Percentiles rank a stretch among this genome's conserved stretches.
Conservation (phyloP, 2,888 invertebrate species). For the Mesochorus sp. region DNA sequence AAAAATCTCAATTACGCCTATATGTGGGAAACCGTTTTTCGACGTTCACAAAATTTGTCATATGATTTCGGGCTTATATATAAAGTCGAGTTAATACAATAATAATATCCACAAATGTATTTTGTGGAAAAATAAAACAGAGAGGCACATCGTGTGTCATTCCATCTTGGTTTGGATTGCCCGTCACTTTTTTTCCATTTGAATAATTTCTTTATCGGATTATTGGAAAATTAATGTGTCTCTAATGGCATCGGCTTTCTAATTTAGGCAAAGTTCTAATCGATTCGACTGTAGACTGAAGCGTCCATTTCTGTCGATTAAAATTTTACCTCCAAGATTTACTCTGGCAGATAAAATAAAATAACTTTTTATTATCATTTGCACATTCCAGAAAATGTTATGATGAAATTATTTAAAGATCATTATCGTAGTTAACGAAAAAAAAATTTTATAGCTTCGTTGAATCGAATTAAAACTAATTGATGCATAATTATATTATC, state of each 20-base stretch:
- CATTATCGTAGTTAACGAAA: neutral
- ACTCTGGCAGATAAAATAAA: neutral
- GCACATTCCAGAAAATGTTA: too few relatives aligned
- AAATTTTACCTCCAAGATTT: neutral
- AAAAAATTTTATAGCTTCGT: neutral
- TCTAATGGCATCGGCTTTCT: conserved; percentile 43
- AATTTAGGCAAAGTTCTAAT: conserved; percentile 33
- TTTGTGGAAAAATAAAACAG: too few relatives aligned
- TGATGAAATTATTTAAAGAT: too few relatives aligned
- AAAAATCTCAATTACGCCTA: too few relatives aligned
- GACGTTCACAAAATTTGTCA: too few relatives aligned
- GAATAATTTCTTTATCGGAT: neutral
- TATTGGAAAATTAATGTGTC: conserved; percentile 51
- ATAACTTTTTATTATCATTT: too few relatives aligned
- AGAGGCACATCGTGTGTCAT: too few relatives aligned
- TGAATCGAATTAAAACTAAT: neutral
- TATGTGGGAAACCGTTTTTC: too few relatives aligned
- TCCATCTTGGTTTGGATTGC: neutral
- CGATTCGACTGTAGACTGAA: conserved; percentile 3
- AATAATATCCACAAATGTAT: too few relatives aligned
- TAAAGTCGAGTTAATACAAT: too few relatives aligned
- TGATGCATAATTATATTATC: neutral
- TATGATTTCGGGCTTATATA: too few relatives aligned
- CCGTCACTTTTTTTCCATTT: neutral
- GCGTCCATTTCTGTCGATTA: neutral